Conservation (phyloP, 2,113 vertebrate species). For the Notarius lentiginosus region DNA sequence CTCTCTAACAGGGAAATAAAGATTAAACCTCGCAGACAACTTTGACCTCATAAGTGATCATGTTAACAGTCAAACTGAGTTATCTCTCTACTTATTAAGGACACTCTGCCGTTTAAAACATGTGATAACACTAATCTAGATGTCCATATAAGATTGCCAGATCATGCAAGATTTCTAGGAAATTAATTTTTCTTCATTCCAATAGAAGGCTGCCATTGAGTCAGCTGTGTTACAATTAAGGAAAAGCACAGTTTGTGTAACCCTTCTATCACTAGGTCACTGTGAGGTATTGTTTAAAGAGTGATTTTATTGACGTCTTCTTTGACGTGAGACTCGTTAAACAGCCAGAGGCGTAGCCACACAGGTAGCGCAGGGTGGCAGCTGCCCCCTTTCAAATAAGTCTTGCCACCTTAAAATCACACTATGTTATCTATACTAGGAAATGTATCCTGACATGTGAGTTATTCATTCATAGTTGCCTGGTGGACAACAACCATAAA, state of each 20-base stretch:
- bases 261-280: not conserved
- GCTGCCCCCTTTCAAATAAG: not conserved
- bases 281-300: not conserved
- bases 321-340: not conserved
- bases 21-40: constrained; percentile 33
- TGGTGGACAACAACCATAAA: not conserved
- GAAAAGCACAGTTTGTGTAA: not conserved
- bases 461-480: not conserved
- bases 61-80: constrained; percentile 31
- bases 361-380: not conserved
- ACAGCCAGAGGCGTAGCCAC: not conserved
- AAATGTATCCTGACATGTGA: not conserved
- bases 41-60: constrained; percentile 11
- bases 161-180: not conserved
- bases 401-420: not conserved
- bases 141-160: not conserved
- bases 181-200: not conserved
- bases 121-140: not conserved
- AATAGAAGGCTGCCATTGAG: not conserved
- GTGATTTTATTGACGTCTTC: not conserved
- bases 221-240: not conserved
- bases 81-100: not conserved
- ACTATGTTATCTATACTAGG: not conserved
- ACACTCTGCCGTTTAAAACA: not conserved
- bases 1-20: constrained; percentile 18